Evolutionary conservation across 64 coral and sea anemone genomes (phyloP).

Genomic region (Anthopleura sola): DNA sequence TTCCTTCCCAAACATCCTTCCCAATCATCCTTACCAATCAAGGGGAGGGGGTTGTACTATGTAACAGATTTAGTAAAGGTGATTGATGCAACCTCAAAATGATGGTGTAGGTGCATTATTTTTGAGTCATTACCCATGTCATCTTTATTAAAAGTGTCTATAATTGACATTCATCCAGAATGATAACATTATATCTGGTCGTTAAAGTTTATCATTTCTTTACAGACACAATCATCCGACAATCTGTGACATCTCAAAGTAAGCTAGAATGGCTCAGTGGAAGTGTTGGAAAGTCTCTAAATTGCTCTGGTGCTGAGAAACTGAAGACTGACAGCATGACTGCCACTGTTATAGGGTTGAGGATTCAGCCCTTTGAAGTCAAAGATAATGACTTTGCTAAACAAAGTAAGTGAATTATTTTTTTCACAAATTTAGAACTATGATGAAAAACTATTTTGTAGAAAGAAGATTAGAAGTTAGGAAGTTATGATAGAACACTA

Average conservation of each 20-base stretch:
- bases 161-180: too few species aligned
- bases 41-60: too few species aligned
- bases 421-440: background rate
- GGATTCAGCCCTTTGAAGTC: slow-evolving; percentile 47
- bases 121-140: too few species aligned
- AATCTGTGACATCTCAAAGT: background rate
- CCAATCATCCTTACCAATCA: too few species aligned
- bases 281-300: background rate
- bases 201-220: background rate
- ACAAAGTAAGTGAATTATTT: slow-evolving; percentile 17
- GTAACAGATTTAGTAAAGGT: too few species aligned
- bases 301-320: background rate
- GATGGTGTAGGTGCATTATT: too few species aligned
- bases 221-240: background rate
- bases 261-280: background rate
- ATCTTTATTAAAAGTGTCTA: too few species aligned
- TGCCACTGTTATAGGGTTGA: background rate
- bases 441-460: background rate
- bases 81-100: too few species aligned
- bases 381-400: background rate
- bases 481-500: too few species aligned
- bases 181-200: too few species aligned
- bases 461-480: background rate
- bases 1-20: too few species aligned
- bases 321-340: background rate